Evolutionary conservation across 1,140 invertebrate genomes (phyloP).

Genomic region (Hyles euphorbiae): DNA sequence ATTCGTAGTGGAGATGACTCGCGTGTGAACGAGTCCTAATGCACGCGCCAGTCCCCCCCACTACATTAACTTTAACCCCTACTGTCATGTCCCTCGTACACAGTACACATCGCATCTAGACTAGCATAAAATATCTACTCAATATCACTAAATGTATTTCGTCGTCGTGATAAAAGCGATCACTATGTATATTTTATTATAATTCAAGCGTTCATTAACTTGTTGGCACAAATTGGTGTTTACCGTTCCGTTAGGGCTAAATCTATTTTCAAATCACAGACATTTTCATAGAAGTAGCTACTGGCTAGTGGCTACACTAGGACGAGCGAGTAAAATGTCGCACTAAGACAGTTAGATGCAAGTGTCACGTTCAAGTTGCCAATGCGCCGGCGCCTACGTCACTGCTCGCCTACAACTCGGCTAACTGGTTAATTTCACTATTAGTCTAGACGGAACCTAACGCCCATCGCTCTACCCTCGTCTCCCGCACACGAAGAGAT

Average conservation of each 20-base stretch:
- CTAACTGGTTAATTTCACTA: slow-evolving; percentile 65
- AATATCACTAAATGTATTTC: no score
- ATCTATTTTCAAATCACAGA: slow-evolving; percentile 36
- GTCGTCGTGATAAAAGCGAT: no score
- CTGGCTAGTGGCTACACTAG: slow-evolving; percentile 9
- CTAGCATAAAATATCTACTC: slow-evolving; percentile 9
- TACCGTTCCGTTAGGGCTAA: slow-evolving; percentile 30
- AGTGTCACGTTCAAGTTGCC: slow-evolving; percentile 44
- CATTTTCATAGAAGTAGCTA: slow-evolving; percentile 15
- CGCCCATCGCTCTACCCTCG: slow-evolving; percentile 31
- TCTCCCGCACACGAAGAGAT: not conserved
- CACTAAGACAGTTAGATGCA: not conserved
- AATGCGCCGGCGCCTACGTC: slow-evolving; percentile 46
- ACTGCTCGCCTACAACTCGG: slow-evolving; percentile 51
- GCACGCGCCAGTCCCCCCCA: no score
- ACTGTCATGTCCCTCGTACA: not conserved
- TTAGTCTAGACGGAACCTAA: slow-evolving; percentile 57
- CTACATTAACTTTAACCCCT: no score
- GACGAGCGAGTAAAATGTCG: no score
- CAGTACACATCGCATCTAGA: slow-evolving; percentile 8
- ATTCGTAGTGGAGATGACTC: no score
- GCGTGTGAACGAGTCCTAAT: no score
- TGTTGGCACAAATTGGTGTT: slow-evolving; percentile 53
- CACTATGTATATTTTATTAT: no score
- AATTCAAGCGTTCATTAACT: slow-evolving; percentile 19